These are phyloP conservation scores for Scaptomyza graminum DNA, from an alignment of 1,140 invertebrate species.

Conservation along the genomic window DNA sequence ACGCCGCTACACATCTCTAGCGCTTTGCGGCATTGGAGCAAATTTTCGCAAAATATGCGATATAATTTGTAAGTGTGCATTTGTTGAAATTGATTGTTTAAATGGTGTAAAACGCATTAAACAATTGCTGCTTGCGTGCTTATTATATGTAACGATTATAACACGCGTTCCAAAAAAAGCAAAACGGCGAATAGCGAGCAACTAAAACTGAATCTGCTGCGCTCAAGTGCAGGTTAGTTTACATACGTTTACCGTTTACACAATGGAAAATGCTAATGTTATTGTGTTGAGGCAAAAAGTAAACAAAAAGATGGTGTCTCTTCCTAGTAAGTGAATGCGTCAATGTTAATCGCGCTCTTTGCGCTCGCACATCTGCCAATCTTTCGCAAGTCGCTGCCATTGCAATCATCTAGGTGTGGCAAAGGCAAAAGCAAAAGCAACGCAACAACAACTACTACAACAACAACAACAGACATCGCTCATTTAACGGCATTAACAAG, in stretches of 20 bases:
- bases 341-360: constrained; percentile 80
- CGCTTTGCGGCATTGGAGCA: constrained; percentile 69
- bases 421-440: constrained; percentile 48
- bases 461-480: constrained; percentile 31
- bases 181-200: constrained; percentile 23
- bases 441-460: constrained; percentile 32
- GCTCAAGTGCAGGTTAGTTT: constrained; percentile 53
- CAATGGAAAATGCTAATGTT: constrained; percentile 37
- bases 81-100: constrained; percentile 40
- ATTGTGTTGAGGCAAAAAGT: constrained; percentile 18
- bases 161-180: constrained; percentile 15
- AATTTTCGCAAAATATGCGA: constrained; percentile 51
- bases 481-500: constrained; percentile 46
- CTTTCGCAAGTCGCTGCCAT: constrained; percentile 59
- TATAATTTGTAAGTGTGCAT: constrained; percentile 45
- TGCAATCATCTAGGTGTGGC: constrained; percentile 70
- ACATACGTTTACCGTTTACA: constrained; percentile 25
- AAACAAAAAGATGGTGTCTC: constrained; percentile 39
- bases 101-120: constrained; percentile 43
- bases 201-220: constrained; percentile 32
- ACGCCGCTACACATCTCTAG: constrained; percentile 65
- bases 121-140: constrained; percentile 35
- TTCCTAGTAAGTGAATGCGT: constrained; percentile 67
- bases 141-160: constrained; percentile 29
- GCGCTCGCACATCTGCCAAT: constrained; percentile 76